A percentile compares a stretch with the other conserved stretches of the same genome.
phyloP scores from a whole-genome alignment of 2,888 invertebrate genomes.

The Conchocele bisecta region DNA sequence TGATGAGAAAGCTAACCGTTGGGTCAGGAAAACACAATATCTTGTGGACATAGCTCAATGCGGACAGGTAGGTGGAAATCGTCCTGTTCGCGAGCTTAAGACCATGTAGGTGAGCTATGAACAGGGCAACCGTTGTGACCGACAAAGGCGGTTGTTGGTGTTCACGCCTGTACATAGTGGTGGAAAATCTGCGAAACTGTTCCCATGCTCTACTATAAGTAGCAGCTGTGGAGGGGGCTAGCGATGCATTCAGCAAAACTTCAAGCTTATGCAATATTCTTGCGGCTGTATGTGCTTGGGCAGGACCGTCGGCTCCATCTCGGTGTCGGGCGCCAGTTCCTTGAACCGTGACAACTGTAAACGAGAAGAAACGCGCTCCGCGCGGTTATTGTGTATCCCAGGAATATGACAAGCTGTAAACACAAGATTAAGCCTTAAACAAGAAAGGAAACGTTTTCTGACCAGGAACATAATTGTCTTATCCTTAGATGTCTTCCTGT shows the following conservation, averaged over 20 bases:
- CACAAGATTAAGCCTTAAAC: constrained; percentile 32
- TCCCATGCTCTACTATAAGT: not conserved
- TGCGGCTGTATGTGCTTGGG: not conserved
- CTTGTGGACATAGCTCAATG: constrained; percentile 1
- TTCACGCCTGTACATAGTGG: not conserved
- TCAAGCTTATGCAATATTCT: not conserved
- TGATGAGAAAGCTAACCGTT: not conserved
- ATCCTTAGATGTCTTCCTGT: constrained; percentile 42
- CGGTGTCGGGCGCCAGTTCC: not conserved
- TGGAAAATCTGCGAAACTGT: not conserved
- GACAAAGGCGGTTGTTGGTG: not conserved
- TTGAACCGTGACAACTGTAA: not conserved
- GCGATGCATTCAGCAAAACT: not conserved
- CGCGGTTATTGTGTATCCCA: constrained; percentile 5
- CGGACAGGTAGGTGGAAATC: not conserved
- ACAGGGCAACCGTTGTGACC: not conserved
- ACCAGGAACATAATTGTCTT: constrained; percentile 35
- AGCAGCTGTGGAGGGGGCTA: not conserved
- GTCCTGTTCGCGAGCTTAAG: not conserved
- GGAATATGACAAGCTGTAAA: constrained; percentile 25
- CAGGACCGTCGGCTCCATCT: not conserved
- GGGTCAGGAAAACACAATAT: not conserved
- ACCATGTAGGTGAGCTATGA: constrained; percentile 2
- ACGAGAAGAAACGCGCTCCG: constrained; percentile 6
- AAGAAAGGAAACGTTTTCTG: constrained; percentile 22